Evolutionary conservation across 2,797 vertebrate genomes (phyloP), one percentile per base, ranked within the genome.

Genomic region (Sebastes umbrosus): DNA sequence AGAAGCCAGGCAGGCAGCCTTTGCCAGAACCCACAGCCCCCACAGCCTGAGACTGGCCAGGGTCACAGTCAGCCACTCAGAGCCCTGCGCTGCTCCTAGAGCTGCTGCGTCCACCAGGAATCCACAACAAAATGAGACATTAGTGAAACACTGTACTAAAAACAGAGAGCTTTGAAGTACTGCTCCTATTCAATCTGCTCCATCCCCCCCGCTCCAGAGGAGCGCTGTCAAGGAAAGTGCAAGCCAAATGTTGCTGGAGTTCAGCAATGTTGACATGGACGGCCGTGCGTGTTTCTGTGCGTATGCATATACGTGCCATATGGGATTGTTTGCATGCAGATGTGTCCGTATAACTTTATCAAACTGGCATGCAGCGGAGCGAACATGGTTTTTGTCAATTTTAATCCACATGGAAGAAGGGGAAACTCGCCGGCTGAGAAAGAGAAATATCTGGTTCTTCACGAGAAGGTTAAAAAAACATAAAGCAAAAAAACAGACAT

Each of bases 181-280:
- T 11, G 52, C 66, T 69, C 54, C 50, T 36, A 69, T 54, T 79
- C 84, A 73, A 36, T 75, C 52, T 14, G 16, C 77, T 34, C 74
- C 58, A 29, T 20, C 46, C 34, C 43, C 36, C 5, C 20, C 5
- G 4, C 62, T 60, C 32, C 22, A 25, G 31, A 74, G 63, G 75
- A 87, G 39, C 25, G 27, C 55, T 46, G 79, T 54, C 58, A 78
- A 78, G 77, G 59, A 89, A 92, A 92, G 92, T 83, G 71, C 82
- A 84, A 86, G 80, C 72, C 84, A 91, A 90, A 91, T 88, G 84
- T 84, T 60, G 50, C 81, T 75, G 68, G 3, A 64, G 54, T 65
- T 81, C 78, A 69, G n/a, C 69, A 22, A 76, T 31, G 69, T 71
- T 69, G 83, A 75, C 70, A 73, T 84, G 72, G 43, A 73, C 4